Percentiles rank a stretch among this genome's conserved stretches.
Evolutionary conservation across 2,113 vertebrate genomes (phyloP).

Genomic region (Rhinolophus ferrumequinum): DNA sequence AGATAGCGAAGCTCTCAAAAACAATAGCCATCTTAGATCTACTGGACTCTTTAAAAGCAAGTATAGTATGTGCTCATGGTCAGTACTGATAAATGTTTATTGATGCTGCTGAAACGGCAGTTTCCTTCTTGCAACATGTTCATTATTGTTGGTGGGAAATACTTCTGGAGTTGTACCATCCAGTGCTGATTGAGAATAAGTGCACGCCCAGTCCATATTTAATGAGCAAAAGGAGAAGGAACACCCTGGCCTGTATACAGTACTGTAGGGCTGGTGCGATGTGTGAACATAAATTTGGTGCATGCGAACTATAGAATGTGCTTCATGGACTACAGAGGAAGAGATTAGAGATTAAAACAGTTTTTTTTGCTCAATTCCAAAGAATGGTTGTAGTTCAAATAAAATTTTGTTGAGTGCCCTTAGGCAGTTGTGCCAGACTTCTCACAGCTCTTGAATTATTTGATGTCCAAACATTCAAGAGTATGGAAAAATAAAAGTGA

Average conservation of each 20-base stretch:
- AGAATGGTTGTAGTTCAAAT: constrained; percentile 41
- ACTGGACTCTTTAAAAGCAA: background rate
- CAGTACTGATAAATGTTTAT: background rate
- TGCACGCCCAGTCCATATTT: background rate
- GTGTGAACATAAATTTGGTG: background rate
- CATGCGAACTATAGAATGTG: background rate
- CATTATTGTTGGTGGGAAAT: background rate
- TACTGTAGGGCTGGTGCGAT: background rate
- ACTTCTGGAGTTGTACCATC: background rate
- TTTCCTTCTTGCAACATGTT: background rate
- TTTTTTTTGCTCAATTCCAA: constrained; percentile 5
- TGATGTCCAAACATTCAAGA: constrained; percentile 47
- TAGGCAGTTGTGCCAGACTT: constrained; percentile 2
- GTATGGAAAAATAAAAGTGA: background rate
- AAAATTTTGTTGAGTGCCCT: constrained; percentile 16
- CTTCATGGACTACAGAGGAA: background rate
- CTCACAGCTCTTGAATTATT: constrained; percentile 50
- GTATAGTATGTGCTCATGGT: background rate
- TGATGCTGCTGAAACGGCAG: background rate
- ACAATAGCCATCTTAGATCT: background rate
- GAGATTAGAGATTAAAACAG: background rate
- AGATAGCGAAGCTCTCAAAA: background rate
- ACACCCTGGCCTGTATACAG: background rate
- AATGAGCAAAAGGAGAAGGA: background rate
- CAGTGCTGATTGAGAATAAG: background rate